These are phyloP conservation scores for Azemiops feae DNA, from an alignment of 2,113 vertebrate genomes.

Conservation along the genomic window DNA sequence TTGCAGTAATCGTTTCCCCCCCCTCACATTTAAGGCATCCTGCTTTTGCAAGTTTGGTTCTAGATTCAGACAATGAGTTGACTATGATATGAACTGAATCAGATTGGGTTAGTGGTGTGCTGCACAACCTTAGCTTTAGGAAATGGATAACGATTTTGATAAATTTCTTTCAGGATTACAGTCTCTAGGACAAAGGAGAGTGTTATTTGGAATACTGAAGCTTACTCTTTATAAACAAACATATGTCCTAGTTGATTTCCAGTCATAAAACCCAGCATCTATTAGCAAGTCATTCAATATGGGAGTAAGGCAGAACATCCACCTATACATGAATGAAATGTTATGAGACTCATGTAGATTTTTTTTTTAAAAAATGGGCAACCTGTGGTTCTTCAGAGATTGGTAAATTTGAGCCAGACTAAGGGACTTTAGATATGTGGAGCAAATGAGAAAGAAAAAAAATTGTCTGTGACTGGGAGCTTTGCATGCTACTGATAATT, in stretches of 20 bases:
- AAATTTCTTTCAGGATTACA: neutral
- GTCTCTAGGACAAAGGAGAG: neutral
- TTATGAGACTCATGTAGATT: neutral
- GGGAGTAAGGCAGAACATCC: neutral
- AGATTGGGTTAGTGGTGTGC: neutral
- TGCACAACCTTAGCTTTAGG: neutral
- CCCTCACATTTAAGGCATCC: neutral
- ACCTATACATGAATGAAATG: neutral
- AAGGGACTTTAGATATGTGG: neutral
- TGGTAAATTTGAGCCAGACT: neutral
- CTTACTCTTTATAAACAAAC: neutral
- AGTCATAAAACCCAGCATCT: neutral
- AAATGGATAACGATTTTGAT: neutral
- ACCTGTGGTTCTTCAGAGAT: neutral
- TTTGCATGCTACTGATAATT: conserved; percentile 30
- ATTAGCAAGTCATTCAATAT: neutral
- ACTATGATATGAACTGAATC: neutral
- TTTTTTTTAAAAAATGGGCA: neutral
- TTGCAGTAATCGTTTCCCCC: neutral
- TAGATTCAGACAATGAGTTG: neutral
- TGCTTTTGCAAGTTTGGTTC: neutral
- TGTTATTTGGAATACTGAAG: neutral
- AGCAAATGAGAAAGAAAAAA: neutral
- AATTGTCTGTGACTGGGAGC: neutral
- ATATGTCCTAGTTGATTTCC: neutral